Evolutionary conservation across 2,113 vertebrate genomes (phyloP).

Genomic region (Suncus etruscus): DNA sequence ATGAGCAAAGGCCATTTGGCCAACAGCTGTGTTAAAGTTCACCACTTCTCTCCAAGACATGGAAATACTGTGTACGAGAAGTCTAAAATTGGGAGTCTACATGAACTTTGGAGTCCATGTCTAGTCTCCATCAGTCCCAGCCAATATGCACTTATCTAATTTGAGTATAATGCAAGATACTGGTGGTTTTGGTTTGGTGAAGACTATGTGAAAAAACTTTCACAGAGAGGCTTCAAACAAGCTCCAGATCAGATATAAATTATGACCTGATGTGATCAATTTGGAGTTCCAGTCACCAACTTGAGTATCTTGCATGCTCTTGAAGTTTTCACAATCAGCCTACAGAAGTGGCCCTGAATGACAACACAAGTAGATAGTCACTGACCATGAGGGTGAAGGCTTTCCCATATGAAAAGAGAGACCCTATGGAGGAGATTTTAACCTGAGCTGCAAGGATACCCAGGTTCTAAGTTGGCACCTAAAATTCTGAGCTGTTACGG

Average conservation of each 20-base stretch:
- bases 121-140: not conserved
- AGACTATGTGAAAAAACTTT: not conserved
- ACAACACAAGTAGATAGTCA: too few relatives aligned
- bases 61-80: not conserved
- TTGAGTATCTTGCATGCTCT: not conserved
- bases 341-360: too few relatives aligned
- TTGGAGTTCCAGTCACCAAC: not conserved
- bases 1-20: not conserved
- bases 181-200: not conserved
- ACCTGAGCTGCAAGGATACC: not conserved
- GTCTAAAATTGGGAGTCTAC: not conserved
- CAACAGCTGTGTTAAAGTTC: conserved; percentile 9
- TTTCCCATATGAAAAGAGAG: not conserved
- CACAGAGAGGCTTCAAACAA: not conserved
- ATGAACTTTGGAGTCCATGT: not conserved
- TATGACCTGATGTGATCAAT: not conserved
- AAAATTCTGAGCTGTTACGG: too few relatives aligned
- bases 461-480: not conserved
- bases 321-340: not conserved
- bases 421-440: not conserved
- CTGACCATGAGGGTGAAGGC: not conserved
- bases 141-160: not conserved
- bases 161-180: too few relatives aligned
- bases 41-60: not conserved
- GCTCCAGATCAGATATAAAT: not conserved